Conservation (phyloP, 2,113 vertebrate species). For the Leptodactylus fuscus region DNA sequence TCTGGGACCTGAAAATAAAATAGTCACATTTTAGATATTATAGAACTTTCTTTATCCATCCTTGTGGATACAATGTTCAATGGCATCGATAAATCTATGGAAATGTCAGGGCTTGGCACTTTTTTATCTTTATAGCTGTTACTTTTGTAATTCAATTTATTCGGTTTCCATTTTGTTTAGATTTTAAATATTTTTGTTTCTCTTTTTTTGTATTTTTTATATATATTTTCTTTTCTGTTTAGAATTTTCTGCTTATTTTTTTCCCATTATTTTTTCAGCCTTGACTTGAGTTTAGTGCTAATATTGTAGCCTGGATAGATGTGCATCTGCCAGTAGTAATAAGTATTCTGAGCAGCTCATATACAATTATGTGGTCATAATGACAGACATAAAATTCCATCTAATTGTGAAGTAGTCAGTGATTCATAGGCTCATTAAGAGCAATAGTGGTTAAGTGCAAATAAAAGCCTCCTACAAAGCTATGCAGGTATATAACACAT, state of each 20-base stretch:
- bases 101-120: too few species aligned
- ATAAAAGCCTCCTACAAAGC: slow-evolving; percentile 2
- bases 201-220: not conserved
- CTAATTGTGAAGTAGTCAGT: slow-evolving; percentile 41
- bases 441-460: slow-evolving; percentile 24
- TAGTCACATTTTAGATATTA: slow-evolving; percentile 3
- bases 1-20: slow-evolving; percentile 87
- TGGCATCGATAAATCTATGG: not conserved
- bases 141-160: not conserved
- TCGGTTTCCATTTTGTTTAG: not conserved
- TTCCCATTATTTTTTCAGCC: not conserved
- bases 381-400: slow-evolving; percentile 47
- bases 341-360: slow-evolving; percentile 35
- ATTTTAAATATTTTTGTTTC: not conserved
- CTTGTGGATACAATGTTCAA: too few species aligned
- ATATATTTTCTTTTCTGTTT: not conserved
- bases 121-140: too few species aligned
- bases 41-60: not conserved
- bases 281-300: not conserved
- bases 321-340: slow-evolving; percentile 27
- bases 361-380: slow-evolving; percentile 50
- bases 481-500: not conserved
- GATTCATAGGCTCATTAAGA: slow-evolving; percentile 45
- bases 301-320: not conserved
- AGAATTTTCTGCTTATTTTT: not conserved